A percentile compares a stretch with the other conserved stretches of the same genome.
phyloP scores from a whole-genome alignment of 2,113 vertebrate species.

The Acanthisitta chloris region DNA sequence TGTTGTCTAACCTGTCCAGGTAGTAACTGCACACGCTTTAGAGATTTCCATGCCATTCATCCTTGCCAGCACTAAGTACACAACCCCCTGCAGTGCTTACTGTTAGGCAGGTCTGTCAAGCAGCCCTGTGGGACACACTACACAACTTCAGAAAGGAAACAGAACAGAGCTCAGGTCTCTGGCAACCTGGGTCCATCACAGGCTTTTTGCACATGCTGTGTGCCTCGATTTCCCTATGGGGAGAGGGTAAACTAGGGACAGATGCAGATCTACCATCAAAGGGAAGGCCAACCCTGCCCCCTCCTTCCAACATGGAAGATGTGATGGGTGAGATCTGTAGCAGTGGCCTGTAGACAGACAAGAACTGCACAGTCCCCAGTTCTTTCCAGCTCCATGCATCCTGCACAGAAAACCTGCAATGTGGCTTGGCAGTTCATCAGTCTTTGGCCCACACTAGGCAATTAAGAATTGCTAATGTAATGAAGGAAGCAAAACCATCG shows the following conservation, averaged over 20 bases:
- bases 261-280: neutral
- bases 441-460: neutral
- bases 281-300: neutral
- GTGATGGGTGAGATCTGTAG: neutral
- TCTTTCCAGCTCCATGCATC: neutral
- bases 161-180: neutral
- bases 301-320: neutral
- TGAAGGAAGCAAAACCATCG: neutral
- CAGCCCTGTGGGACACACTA: neutral
- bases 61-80: neutral
- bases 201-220: rapidly evolving
- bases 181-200: neutral
- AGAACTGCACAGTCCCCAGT: neutral
- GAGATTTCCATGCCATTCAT: neutral
- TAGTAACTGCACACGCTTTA: neutral
- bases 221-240: neutral
- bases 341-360: neutral
- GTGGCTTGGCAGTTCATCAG: neutral
- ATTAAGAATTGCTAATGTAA: neutral
- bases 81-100: neutral
- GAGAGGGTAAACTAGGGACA: neutral
- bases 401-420: neutral
- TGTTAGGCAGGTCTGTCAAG: neutral
- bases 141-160: neutral
- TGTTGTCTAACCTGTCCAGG: neutral